Conservation (phyloP, 2,113 vertebrate species). For the Uropsilus gracilis region DNA sequence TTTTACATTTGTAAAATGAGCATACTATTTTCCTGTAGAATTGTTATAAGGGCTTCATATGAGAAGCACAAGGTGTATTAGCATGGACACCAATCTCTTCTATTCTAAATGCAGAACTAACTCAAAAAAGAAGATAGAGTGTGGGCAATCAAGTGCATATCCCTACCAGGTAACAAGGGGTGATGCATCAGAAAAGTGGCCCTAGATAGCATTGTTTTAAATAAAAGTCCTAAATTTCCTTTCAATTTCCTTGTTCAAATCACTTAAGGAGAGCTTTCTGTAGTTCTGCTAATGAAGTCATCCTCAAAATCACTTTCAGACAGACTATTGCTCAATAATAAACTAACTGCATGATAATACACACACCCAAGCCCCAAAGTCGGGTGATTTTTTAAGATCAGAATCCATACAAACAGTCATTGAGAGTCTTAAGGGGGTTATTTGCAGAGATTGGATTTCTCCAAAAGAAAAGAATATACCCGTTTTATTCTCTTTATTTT, state of each 20-base stretch:
- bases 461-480: slow-evolving; percentile 77
- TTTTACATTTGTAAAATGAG: neutral
- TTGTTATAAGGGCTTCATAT: neutral
- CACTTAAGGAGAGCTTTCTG: slow-evolving; percentile 55
- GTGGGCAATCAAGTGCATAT: neutral
- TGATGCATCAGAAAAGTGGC: slow-evolving; percentile 51
- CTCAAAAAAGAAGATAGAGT: slow-evolving; percentile 48
- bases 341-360: slow-evolving; percentile 72
- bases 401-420: slow-evolving; percentile 81
- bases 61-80: slow-evolving; percentile 21
- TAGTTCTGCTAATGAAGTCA: slow-evolving; percentile 74
- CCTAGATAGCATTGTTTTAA: slow-evolving; percentile 67
- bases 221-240: slow-evolving; percentile 34
- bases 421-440: slow-evolving; percentile 80
- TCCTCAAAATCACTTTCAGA: slow-evolving; percentile 76
- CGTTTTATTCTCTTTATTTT: slow-evolving; percentile 81
- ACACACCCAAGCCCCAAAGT: slow-evolving; percentile 34
- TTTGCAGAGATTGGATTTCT: slow-evolving; percentile 76
- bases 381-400: slow-evolving; percentile 73
- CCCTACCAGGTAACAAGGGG: slow-evolving; percentile 40
- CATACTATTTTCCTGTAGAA: slow-evolving; percentile 38
- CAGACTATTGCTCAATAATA: slow-evolving; percentile 76
- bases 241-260: slow-evolving; percentile 57
- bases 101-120: slow-evolving; percentile 7
- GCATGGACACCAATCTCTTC: slow-evolving; percentile 4